Conservation (phyloP, 1,140 invertebrate genomes). For the Bilobella aurantiaca region DNA sequence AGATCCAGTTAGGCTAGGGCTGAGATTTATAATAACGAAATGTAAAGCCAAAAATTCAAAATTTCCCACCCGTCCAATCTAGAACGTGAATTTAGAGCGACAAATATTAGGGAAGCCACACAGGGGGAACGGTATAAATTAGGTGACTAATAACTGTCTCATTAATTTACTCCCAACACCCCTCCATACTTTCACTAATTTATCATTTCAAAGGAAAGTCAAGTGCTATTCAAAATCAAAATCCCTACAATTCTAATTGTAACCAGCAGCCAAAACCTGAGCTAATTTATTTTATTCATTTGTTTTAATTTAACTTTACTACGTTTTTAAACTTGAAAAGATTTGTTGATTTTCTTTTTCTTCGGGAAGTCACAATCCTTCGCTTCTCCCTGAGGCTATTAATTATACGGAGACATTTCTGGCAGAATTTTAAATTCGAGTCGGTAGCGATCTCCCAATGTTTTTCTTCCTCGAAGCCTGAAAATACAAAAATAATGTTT, state of each 20-base stretch:
- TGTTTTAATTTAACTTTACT: too few relatives aligned
- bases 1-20: neutral
- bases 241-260: too few relatives aligned
- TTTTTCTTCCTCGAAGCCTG: neutral
- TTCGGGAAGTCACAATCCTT: too few relatives aligned
- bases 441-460: neutral
- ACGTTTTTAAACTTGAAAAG: too few relatives aligned
- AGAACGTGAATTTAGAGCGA: neutral
- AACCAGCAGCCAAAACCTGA: too few relatives aligned
- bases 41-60: too few relatives aligned
- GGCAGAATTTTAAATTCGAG: neutral
- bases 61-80: too few relatives aligned
- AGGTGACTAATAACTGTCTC: constrained; percentile 3
- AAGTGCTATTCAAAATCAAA: too few relatives aligned
- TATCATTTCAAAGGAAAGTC: constrained; percentile 2
- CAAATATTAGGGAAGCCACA: constrained; percentile 1
- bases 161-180: neutral
- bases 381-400: too few relatives aligned
- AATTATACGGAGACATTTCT: too few relatives aligned
- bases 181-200: neutral
- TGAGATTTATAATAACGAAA: neutral
- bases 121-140: constrained; percentile 1
- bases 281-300: too few relatives aligned
- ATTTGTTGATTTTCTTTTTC: too few relatives aligned
- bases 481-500: neutral